Percentiles rank a stretch among this genome's conserved stretches.
Evolutionary conservation across 2,888 invertebrate species (phyloP).

Genomic region (Rhopalosiphum nymphaeae): DNA sequence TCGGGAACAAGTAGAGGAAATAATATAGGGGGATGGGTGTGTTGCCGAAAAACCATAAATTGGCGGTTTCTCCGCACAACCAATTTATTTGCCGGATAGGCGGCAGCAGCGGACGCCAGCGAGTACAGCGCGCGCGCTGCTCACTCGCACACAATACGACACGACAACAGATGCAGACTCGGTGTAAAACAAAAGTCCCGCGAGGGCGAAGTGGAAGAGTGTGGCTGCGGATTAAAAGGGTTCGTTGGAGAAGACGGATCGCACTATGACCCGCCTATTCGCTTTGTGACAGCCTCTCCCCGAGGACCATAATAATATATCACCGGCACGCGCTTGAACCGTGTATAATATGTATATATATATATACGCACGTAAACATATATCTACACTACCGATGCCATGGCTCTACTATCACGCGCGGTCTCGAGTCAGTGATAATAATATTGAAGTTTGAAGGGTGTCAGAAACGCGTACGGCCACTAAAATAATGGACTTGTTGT

Average conservation of each 20-base stretch:
- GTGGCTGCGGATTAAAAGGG: slow-evolving; percentile 63
- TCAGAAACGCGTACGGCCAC: slow-evolving; percentile 34
- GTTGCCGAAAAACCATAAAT: slow-evolving; percentile 65
- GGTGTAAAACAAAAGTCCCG: slow-evolving; percentile 64
- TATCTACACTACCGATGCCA: background rate
- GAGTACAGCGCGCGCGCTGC: slow-evolving; percentile 5
- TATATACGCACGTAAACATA: slow-evolving; percentile 9
- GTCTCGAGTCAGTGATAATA: slow-evolving; percentile 56
- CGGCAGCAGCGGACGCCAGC: slow-evolving; percentile 20
- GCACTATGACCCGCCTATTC: slow-evolving; percentile 65
- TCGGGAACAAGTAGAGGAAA: background rate
- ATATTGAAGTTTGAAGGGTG: slow-evolving; percentile 60
- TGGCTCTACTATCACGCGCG: slow-evolving; percentile 37
- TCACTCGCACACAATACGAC: slow-evolving; percentile 56
- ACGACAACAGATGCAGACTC: slow-evolving; percentile 65
- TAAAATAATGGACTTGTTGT: slow-evolving; percentile 51
- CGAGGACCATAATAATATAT: slow-evolving; percentile 65
- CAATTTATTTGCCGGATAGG: slow-evolving; percentile 59
- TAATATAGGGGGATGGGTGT: slow-evolving; percentile 31
- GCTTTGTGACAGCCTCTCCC: slow-evolving; percentile 65
- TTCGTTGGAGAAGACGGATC: slow-evolving; percentile 64
- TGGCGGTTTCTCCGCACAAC: slow-evolving; percentile 61
- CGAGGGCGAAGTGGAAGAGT: slow-evolving; percentile 55
- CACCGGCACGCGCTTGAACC: slow-evolving; percentile 62
- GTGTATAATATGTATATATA: slow-evolving; percentile 6